A percentile compares a stretch with the other conserved stretches of the same genome.
These are phyloP conservation scores for Pelvicachromis taeniatus DNA, from an alignment of 2,113 vertebrate species.

Conservation along the genomic window DNA sequence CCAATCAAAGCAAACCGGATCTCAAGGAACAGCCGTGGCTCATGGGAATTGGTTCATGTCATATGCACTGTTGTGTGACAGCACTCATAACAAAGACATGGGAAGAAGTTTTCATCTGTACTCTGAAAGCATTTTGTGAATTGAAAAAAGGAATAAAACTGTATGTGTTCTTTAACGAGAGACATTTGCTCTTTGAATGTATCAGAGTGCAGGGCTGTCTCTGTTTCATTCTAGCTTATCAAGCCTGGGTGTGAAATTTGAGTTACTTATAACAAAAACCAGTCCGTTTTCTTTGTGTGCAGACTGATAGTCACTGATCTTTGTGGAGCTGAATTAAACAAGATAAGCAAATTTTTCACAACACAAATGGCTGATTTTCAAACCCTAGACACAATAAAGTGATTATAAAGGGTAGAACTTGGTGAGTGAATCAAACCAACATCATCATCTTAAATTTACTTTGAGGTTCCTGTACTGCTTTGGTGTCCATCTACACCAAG, in stretches of 20 bases:
- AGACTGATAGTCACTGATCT: neutral
- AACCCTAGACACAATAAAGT: neutral
- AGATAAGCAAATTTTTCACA: neutral
- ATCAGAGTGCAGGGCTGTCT: neutral
- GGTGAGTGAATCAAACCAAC: neutral
- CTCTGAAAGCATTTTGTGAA: neutral
- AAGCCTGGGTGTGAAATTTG: neutral
- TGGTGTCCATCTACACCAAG: too few relatives aligned
- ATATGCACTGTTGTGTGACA: neutral
- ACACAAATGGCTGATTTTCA: neutral
- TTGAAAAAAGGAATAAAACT: neutral
- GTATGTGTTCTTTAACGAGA: neutral
- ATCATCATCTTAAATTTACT: neutral
- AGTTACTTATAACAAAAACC: neutral
- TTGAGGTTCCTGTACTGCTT: too few relatives aligned
- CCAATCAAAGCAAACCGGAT: neutral
- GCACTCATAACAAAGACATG: neutral
- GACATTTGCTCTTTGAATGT: neutral
- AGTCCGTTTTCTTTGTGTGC: neutral
- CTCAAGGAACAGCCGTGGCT: neutral
- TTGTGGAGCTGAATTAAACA: neutral
- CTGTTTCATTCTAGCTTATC: neutral
- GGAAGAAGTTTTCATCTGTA: neutral
- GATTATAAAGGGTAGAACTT: neutral
- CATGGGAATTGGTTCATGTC: neutral